Evolutionary conservation across 2,888 invertebrate genomes (phyloP), one percentile per base, ranked within the genome.

Genomic region (Bombyx huttoni): DNA sequence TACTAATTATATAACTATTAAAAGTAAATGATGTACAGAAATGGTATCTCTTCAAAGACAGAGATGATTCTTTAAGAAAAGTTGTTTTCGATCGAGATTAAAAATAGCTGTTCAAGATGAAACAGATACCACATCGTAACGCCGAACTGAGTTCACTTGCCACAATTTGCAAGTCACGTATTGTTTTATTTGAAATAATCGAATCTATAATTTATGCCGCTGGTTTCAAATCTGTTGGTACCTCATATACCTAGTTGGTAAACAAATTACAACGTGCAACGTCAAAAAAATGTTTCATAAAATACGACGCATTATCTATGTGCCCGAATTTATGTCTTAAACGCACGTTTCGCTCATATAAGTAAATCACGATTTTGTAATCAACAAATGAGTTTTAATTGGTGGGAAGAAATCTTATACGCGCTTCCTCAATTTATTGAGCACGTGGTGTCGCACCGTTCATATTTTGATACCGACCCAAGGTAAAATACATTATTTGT

Each of bases 401-500:
- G 50, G 49, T 53, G 51, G 58, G 57, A 57, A 59, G 56, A 54
- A 62, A 59, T 56, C 51, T 56, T 58, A 62, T 58, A n/a, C n/a
- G 60, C 56, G 58, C 61, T 62, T 67, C 65, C 63, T 63, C 53
- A 58, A 64, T 60, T 63, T 53, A 58, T 64, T 61, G 53, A 53
- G 51, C 56, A 51, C 51, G 54, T 48, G 52, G 52, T 72, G 73
- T 73, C 70, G 61, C 62, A 67, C 55, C 54, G 52, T 57, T 65
- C 63, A 62, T 65, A 61, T 69, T 75, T 73, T 68, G 67, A 68
- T 64, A 61, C 56, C 46, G 57, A 54, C 56, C 51, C 70, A 74
- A 75, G 72, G 71, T 65, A 61, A 68, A 63, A 62, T 62, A 70
- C 63, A 71, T 78, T 75, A 70, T 78, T 74, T 58, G 64, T 73